phyloP scores from a whole-genome alignment of 1,140 invertebrate genomes.

The Drosophila sulfurigaster region DNA sequence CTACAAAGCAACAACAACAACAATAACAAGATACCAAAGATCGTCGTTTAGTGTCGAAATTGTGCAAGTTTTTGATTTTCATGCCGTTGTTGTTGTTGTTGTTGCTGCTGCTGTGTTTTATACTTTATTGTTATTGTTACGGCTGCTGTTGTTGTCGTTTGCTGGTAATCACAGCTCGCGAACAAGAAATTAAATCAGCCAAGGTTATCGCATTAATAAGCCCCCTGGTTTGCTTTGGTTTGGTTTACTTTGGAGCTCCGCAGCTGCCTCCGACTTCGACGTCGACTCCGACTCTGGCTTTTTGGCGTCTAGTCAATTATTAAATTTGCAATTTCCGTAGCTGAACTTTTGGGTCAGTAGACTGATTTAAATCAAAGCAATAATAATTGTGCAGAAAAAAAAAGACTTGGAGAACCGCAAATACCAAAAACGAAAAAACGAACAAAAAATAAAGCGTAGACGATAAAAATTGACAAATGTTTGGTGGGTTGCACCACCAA shows the following conservation, averaged over 20 bases:
- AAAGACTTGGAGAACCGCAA: slow-evolving; percentile 35
- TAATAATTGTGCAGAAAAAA: slow-evolving; percentile 79
- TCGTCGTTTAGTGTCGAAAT: slow-evolving; percentile 81
- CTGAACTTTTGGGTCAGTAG: slow-evolving; percentile 84
- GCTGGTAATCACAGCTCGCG: slow-evolving; percentile 71
- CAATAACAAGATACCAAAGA: slow-evolving; percentile 44
- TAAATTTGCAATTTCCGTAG: slow-evolving; percentile 85
- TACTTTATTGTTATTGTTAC: slow-evolving; percentile 35
- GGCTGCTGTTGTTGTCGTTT: slow-evolving; percentile 24
- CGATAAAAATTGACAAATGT: slow-evolving; percentile 73
- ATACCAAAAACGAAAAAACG: slow-evolving; percentile 52
- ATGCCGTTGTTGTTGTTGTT: slow-evolving; percentile 57
- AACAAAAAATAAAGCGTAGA: slow-evolving; percentile 7
- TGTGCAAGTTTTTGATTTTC: slow-evolving; percentile 79
- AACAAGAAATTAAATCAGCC: slow-evolving; percentile 82
- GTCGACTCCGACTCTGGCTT: slow-evolving; percentile 33
- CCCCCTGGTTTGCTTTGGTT: slow-evolving; percentile 63
- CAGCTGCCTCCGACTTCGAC: slow-evolving; percentile 7
- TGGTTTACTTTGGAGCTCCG: background rate
- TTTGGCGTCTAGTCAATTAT: slow-evolving; percentile 76
- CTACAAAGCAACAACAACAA: slow-evolving; percentile 13
- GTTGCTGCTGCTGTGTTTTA: slow-evolving; percentile 48
- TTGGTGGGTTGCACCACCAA: slow-evolving; percentile 33
- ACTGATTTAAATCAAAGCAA: slow-evolving; percentile 84
- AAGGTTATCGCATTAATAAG: slow-evolving; percentile 84